Evolutionary conservation across 1,140 invertebrate genomes (phyloP).

Genomic region (Drosophila equinoxialis): DNA sequence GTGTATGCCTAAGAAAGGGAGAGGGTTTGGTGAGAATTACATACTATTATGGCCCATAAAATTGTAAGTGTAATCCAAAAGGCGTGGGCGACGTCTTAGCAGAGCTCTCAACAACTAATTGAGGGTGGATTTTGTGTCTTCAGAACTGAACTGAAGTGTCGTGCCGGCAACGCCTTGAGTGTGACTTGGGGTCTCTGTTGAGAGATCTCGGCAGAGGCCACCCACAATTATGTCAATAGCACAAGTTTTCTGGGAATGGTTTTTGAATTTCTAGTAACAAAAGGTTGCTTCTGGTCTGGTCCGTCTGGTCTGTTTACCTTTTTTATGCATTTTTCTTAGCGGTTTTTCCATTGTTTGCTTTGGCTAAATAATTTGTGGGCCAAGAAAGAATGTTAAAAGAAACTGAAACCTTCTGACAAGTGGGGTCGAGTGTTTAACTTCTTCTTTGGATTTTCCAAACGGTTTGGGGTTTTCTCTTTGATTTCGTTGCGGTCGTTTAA

Average conservation of each 20-base stretch:
- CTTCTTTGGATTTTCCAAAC: conserved; percentile 46
- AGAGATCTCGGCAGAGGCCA: conserved; percentile 23
- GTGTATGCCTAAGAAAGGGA: not conserved
- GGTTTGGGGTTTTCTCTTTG: conserved; percentile 32
- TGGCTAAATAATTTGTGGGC: conserved; percentile 63
- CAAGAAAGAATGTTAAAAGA: conserved; percentile 65
- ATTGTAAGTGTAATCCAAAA: conserved; percentile 18
- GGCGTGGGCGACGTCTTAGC: conserved; percentile 33
- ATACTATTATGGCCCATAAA: conserved; percentile 22
- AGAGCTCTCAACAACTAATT: conserved; percentile 58
- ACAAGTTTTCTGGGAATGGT: conserved; percentile 31
- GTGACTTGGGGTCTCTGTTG: conserved; percentile 57
- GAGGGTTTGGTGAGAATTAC: not conserved
- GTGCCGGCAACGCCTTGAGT: conserved; percentile 74
- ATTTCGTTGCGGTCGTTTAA: conserved; percentile 60
- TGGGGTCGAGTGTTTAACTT: conserved; percentile 56
- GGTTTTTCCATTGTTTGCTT: conserved; percentile 49
- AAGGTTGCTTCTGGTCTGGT: conserved; percentile 30
- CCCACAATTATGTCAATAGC: conserved; percentile 78
- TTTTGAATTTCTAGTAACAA: conserved; percentile 47
- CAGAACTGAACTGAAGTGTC: conserved; percentile 61
- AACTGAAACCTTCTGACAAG: conserved; percentile 68
- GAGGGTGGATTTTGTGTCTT: conserved; percentile 69
- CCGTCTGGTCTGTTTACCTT: conserved; percentile 16
- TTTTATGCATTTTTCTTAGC: conserved; percentile 2